A percentile compares a stretch with the other conserved stretches of the same genome.
phyloP scores from a whole-genome alignment of 1,140 invertebrate genomes.

The Euura saliciscinereae region DNA sequence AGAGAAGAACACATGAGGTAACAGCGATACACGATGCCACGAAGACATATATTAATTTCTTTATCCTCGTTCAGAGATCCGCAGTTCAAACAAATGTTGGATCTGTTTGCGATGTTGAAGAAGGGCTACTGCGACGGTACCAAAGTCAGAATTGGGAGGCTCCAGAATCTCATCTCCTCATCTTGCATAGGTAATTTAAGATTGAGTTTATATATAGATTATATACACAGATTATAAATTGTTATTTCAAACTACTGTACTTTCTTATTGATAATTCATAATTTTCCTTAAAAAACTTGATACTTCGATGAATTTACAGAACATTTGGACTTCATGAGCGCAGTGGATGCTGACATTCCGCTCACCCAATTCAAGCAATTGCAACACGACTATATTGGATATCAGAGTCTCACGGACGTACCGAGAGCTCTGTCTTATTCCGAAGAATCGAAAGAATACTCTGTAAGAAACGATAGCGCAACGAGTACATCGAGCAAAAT shows the following conservation, averaged over 20 bases:
- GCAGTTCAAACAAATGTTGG: constrained; percentile 96
- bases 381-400: constrained; percentile 91
- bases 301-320: constrained; percentile 64
- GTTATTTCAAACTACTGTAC: background rate
- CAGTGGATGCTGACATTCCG: constrained; percentile 73
- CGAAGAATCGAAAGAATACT: constrained; percentile 68
- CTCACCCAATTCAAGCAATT: constrained; percentile 86
- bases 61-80: constrained; percentile 74
- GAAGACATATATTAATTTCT: constrained; percentile 11
- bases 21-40: background rate
- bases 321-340: constrained; percentile 94
- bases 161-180: constrained; percentile 95
- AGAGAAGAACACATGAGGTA: constrained; percentile 93
- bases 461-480: constrained; percentile 55
- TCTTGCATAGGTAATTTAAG: constrained; percentile 80
- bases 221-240: constrained; percentile 1
- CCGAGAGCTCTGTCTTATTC: constrained; percentile 79
- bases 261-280: constrained; percentile 7
- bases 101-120: constrained; percentile 95
- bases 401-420: constrained; percentile 96
- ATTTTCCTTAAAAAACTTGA: constrained; percentile 15
- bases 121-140: constrained; percentile 95
- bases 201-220: constrained; percentile 23
- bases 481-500: background rate
- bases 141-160: constrained; percentile 91